Percentiles rank a stretch among this genome's conserved stretches.
Conservation (phyloP, 2,888 invertebrate species). For the Hirtodrosophila alboralis region DNA sequence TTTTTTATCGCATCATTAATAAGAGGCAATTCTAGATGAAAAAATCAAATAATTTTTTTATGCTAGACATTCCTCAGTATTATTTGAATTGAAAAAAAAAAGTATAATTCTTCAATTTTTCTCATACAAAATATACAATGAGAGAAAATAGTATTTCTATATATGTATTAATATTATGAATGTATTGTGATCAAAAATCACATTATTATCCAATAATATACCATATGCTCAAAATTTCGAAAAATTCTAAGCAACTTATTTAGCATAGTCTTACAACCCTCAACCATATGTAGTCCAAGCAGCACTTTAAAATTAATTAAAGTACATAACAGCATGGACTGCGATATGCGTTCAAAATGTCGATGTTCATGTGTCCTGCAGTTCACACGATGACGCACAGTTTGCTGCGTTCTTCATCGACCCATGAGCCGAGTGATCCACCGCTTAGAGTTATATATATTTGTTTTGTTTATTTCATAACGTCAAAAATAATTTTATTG, state of each 20-base stretch:
- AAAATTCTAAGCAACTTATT: slow-evolving; percentile 44
- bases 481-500: too few relatives aligned
- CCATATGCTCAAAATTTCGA: slow-evolving; percentile 39
- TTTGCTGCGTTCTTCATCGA: too few relatives aligned
- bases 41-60: slow-evolving; percentile 20
- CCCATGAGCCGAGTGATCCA: too few relatives aligned
- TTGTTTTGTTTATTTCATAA: too few relatives aligned
- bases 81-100: slow-evolving; percentile 29
- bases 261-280: slow-evolving; percentile 57
- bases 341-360: too few relatives aligned
- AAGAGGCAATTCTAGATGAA: slow-evolving; percentile 48
- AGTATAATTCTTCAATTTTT: slow-evolving; percentile 27
- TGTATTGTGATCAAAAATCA: not conserved
- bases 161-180: slow-evolving; percentile 31
- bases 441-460: too few relatives aligned
- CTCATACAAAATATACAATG: slow-evolving; percentile 12
- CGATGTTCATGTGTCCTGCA: too few relatives aligned
- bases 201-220: slow-evolving; percentile 47
- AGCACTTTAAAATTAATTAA: too few relatives aligned
- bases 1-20: slow-evolving; percentile 19
- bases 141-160: slow-evolving; percentile 12
- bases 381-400: too few relatives aligned
- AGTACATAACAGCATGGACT: too few relatives aligned
- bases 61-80: slow-evolving; percentile 50
- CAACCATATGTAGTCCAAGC: too few relatives aligned